Conservation (phyloP, 2,113 vertebrate species). For the Eretmochelys imbricata region DNA sequence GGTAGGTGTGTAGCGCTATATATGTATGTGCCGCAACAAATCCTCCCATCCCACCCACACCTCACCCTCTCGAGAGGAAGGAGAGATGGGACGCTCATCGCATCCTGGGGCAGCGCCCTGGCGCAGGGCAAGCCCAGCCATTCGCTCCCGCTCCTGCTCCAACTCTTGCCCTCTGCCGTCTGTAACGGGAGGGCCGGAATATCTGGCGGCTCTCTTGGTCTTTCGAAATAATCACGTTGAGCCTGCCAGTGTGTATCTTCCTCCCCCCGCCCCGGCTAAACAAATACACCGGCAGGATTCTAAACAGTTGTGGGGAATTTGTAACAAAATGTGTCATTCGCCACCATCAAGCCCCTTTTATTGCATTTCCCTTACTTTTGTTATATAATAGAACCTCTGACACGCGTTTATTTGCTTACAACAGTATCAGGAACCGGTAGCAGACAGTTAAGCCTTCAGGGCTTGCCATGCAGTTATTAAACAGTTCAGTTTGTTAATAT, state of each 20-base stretch:
- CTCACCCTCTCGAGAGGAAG: not conserved
- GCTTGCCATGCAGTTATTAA: conserved; percentile 64
- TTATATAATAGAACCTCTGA: not conserved
- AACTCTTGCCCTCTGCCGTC: not conserved
- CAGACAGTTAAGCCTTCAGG: conserved; percentile 48
- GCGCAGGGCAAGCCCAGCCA: not conserved
- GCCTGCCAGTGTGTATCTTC: not conserved
- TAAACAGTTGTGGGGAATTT: not conserved
- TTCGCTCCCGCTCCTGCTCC: not conserved
- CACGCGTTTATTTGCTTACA: conserved; percentile 67
- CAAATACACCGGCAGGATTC: not conserved
- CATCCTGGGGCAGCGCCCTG: no score
- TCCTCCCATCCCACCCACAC: not conserved
- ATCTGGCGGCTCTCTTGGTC: not conserved
- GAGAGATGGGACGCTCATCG: no score
- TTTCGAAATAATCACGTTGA: not conserved
- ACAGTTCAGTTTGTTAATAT: conserved; percentile 74
- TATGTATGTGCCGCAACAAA: not conserved
- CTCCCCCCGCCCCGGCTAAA: not conserved
- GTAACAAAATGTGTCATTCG: not conserved
- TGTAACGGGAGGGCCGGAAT: not conserved
- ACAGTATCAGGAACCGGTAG: conserved; percentile 3
- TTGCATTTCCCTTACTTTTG: not conserved
- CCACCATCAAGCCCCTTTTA: not conserved
- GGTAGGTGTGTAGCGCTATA: not conserved